Conservation (phyloP, 2,113 vertebrate species). For the Saccopteryx bilineata region DNA sequence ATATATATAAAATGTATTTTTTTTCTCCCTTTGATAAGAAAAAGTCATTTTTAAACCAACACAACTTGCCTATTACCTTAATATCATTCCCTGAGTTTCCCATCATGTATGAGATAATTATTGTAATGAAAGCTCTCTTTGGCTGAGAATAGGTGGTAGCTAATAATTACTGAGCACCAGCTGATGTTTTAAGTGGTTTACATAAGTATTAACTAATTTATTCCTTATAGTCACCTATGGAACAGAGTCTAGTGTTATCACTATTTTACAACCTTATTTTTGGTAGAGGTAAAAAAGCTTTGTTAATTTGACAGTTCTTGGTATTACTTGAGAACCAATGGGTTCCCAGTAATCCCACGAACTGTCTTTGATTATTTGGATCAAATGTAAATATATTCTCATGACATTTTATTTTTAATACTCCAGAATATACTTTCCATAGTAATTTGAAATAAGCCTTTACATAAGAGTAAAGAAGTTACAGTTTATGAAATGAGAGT, state of each 20-base stretch:
- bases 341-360: not conserved
- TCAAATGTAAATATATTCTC: not conserved
- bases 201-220: not conserved
- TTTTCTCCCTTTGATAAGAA: not conserved
- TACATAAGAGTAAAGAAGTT: not conserved
- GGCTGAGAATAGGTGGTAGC: not conserved
- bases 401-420: slow-evolving; percentile 38
- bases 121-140: not conserved
- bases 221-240: not conserved
- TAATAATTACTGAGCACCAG: not conserved
- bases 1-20: not conserved
- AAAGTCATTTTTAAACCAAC: not conserved
- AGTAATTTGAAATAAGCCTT: slow-evolving; percentile 27
- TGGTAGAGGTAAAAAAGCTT: not conserved
- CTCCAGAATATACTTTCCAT: not conserved
- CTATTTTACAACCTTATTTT: not conserved
- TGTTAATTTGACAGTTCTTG: not conserved
- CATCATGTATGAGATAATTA: not conserved
- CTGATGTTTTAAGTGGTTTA: not conserved
- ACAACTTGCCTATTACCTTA: not conserved
- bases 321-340: not conserved
- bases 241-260: not conserved
- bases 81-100: not conserved
- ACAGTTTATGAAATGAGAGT: not conserved
- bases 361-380: not conserved